These are phyloP conservation scores for Florisuga fusca DNA, from an alignment of 2,797 vertebrate species.

Conservation along the genomic window DNA sequence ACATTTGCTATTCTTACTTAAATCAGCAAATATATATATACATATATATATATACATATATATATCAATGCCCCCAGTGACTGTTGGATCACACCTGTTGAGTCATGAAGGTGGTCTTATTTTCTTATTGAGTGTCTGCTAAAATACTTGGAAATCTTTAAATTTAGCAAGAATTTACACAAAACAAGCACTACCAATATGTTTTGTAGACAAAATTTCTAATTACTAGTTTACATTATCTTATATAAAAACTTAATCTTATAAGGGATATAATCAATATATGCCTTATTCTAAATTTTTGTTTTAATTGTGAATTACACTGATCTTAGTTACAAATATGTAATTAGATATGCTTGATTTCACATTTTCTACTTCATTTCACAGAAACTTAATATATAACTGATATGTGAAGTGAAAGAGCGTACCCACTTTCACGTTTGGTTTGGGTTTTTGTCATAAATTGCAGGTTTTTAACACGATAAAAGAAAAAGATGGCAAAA, in stretches of 20 bases:
- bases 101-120: neutral
- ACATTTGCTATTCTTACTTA: neutral
- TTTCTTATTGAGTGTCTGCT: neutral
- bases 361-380: neutral
- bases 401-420: neutral
- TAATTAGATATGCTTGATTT: neutral
- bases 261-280: neutral
- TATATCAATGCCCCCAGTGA: neutral
- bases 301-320: neutral
- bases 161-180: neutral
- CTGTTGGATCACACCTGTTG: neutral
- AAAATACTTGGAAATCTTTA: neutral
- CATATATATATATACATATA: no score
- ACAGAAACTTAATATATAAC: neutral
- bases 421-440: neutral
- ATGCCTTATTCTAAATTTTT: neutral
- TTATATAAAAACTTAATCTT: neutral
- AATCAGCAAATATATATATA: neutral
- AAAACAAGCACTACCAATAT: neutral
- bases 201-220: neutral
- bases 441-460: neutral
- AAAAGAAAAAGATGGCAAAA: neutral
- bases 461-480: neutral
- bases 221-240: constrained; percentile 26
- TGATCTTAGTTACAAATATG: neutral